Evolutionary conservation across 92 coral and sea anemone genomes (phyloP), one percentile per base, ranked within the genome.

Genomic region (Epizoanthus stellaris): DNA sequence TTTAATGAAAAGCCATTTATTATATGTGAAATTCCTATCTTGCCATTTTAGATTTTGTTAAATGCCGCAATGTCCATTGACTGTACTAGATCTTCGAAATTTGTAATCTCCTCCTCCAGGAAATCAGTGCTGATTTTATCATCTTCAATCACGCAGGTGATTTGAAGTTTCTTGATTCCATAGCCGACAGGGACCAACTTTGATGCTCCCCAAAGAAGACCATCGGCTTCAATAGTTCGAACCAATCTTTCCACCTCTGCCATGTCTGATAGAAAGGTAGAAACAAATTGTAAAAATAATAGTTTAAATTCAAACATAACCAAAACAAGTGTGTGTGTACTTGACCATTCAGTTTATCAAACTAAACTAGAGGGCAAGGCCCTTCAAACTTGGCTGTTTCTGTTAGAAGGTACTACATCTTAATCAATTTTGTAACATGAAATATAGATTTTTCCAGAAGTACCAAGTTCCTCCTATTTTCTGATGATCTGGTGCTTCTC

Each of bases 21-120:
- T 79, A 20, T 16, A 42, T 17, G 39, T 43, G 40, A 43, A 62
- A 54, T 62, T 72, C 67, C 64, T 20, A 53, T 36, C 21, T 68
- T 64, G 80, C 54, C 75, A 34, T 62, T 70, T 90, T 91, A 94
- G 81, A 96, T 80, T 87, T 96, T 96, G 88, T 96, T 96, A 66
- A 96, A 96, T 47, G 99, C 96, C 12, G 98, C 99, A 39, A 96
- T 73, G 81, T 96, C 99, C 86, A 96, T 89, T 4, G 99, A 96
- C 80, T 96, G 99, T 53, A 96, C 90, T 16, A 19, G 58, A 42
- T 96, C 99, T 59, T 94, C 99, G 64, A 92, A 94, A 53, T 85
- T 91, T 3, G 89, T 76, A 21, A 96, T 96, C 75, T 87, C 85
- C 54, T 96, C 99, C 71, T 95, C 96, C 53, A 96, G 88, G 79